Percentiles rank a stretch among this genome's conserved stretches.
Conservation (phyloP, 2,888 invertebrate species). For the Sinelater perroti region DNA sequence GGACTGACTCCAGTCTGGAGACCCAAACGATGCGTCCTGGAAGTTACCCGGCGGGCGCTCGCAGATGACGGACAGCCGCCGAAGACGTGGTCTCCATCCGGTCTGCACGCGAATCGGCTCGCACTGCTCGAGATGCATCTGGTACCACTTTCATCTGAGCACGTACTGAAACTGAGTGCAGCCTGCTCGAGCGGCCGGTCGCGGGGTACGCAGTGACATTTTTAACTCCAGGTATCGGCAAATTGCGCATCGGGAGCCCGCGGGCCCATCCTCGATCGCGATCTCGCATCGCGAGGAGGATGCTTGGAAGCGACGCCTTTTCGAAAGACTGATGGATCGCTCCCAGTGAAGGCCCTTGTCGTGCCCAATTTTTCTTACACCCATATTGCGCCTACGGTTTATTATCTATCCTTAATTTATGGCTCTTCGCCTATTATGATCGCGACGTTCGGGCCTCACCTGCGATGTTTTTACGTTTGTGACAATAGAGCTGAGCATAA, state of each 20-base stretch:
- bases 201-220: slow-evolving; percentile 43
- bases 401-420: slow-evolving; percentile 7
- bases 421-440: slow-evolving; percentile 7
- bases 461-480: not conserved
- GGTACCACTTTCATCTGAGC: slow-evolving; percentile 46
- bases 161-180: slow-evolving; percentile 44
- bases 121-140: slow-evolving; percentile 50
- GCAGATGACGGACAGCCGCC: slow-evolving; percentile 42
- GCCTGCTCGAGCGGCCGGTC: slow-evolving; percentile 25
- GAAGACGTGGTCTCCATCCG: slow-evolving; percentile 43
- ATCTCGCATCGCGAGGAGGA: slow-evolving; percentile 46
- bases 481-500: slow-evolving; percentile 1
- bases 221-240: slow-evolving; percentile 49
- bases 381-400: slow-evolving; percentile 11
- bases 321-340: slow-evolving; percentile 1
- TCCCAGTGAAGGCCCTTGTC: slow-evolving; percentile 3
- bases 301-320: not conserved
- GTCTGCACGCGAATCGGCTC: slow-evolving; percentile 46
- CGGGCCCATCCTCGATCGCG: slow-evolving; percentile 48
- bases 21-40: slow-evolving; percentile 39
- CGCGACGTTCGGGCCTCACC: not conserved
- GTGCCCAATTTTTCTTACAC: slow-evolving; percentile 8
- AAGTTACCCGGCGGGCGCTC: slow-evolving; percentile 41
- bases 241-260: slow-evolving; percentile 47
- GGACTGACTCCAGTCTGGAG: slow-evolving; percentile 35